These are phyloP conservation scores for Hydractinia symbiolongicarpus DNA, from an alignment of 30 jellyfish, hydroid and myxozoan species.

Conservation along the genomic window DNA sequence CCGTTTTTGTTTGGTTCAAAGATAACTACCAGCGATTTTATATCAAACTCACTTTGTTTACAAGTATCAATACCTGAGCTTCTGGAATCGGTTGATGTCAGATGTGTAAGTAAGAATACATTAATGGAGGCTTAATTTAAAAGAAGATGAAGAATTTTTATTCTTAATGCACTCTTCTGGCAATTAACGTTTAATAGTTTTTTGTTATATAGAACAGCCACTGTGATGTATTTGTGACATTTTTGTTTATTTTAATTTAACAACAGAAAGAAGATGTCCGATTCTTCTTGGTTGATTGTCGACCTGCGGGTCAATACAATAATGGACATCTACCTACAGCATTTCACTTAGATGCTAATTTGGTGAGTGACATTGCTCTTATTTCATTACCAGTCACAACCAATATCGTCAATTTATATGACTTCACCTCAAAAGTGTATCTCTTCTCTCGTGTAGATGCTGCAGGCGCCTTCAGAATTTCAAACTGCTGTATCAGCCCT, in stretches of 20 bases:
- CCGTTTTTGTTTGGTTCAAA: conserved; percentile 96
- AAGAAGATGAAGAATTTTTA: too few relatives aligned
- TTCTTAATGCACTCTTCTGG: too few relatives aligned
- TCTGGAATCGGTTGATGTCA: conserved; percentile 54
- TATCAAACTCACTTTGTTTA: conserved; percentile 77
- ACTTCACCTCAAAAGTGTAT: neutral
- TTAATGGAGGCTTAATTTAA: neutral
- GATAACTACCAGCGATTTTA: conserved; percentile 63
- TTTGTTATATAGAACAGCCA: too few relatives aligned
- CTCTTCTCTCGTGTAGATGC: conserved; percentile 53
- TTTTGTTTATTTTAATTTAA: too few relatives aligned
- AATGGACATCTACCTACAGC: conserved; percentile 98
- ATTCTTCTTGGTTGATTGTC: conserved; percentile 91
- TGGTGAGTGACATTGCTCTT: conserved; percentile 39
- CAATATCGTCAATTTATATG: too few relatives aligned
- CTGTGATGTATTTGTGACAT: too few relatives aligned
- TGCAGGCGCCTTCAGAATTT: conserved; percentile 94
- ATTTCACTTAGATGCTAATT: conserved; percentile 93
- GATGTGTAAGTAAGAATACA: conserved; percentile 33
- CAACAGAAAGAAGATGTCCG: conserved; percentile 78
- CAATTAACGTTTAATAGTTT: too few relatives aligned
- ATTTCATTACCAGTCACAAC: neutral
- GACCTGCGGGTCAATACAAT: conserved; percentile 98
- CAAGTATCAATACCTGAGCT: conserved; percentile 89
- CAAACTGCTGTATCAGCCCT: conserved; percentile 85